Evolutionary conservation across 2,113 vertebrate genomes (phyloP), one percentile per base, ranked within the genome.

Genomic region (Benthochromis sp.): DNA sequence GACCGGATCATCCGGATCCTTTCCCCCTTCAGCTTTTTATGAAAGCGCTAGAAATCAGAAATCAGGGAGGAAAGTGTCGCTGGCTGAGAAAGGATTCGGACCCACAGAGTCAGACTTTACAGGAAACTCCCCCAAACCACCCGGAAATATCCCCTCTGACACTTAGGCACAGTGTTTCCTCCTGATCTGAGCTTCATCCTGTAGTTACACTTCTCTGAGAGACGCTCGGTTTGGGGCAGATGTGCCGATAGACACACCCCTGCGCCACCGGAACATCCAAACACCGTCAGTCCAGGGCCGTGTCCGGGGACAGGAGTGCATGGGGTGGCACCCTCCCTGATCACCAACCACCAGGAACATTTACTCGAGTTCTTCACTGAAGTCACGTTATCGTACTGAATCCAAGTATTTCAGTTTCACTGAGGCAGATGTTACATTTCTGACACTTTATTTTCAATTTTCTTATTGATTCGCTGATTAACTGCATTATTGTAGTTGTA

Each of bases 401-500:
- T 31, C 29, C 16, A 34, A 4, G 59, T 19, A 19, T 61, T 61
- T 57, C 54, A 5, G 24, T 8, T 57, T 57, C 8, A 27, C 12
- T 27, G 24, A 57, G 57, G 27, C 17, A 36, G 17, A 66, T 36
- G 34, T 66, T 36, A 66, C 17, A 5, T 12, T n/a, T 66, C 31
- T 1, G 0, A n/a, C 31, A 11, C 31, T 63, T 34, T 63, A 3
- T 63, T 19, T 61, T 61, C 16, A 34, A 1, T 31, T 61, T 17
- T 63, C 29, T 63, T 4, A 19, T 19, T 19, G 9, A 0, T 34
- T 63, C 1, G 0, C 9, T 19, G 29, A 63, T 63, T 34, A 63
- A 63, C 17, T 0, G 57, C 9, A 19, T 34, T 0, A 63, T 11
- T 63, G 17, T 52, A 47, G 45, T 16, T 47, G 55, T 59, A 59